These are phyloP conservation scores for Clarias gariepinus DNA, from an alignment of 2,113 vertebrate genomes.

Conservation along the genomic window DNA sequence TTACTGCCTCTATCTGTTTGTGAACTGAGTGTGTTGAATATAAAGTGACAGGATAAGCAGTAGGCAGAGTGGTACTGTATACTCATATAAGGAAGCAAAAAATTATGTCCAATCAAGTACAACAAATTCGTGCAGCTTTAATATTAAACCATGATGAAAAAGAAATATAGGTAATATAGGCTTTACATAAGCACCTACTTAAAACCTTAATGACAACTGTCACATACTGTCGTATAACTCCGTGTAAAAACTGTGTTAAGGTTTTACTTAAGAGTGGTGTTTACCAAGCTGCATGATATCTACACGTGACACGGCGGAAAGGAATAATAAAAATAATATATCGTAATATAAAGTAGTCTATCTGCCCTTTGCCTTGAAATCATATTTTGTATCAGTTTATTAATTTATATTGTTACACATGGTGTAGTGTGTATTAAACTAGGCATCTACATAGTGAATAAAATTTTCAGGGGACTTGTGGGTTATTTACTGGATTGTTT, in stretches of 20 bases:
- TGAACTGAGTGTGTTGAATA: not conserved
- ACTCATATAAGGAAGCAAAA: not conserved
- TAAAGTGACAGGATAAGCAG: not conserved
- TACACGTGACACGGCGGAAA: not conserved
- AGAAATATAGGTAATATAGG: not conserved
- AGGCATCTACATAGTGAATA: not conserved
- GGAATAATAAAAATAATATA: no score
- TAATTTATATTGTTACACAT: not conserved
- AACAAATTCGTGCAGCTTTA: not conserved
- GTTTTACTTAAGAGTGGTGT: not conserved
- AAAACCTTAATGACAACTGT: not conserved
- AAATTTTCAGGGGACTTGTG: no score
- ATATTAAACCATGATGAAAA: not conserved
- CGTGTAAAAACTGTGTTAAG: not conserved
- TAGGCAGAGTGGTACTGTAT: not conserved
- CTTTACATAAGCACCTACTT: not conserved
- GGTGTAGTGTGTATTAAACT: not conserved
- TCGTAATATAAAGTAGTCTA: no score
- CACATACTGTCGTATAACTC: not conserved
- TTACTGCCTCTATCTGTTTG: not conserved
- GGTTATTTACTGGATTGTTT: slow-evolving; percentile 78
- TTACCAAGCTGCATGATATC: not conserved
- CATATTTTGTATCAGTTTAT: not conserved
- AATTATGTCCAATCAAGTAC: not conserved
- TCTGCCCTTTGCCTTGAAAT: not conserved